Percentiles rank a stretch among this genome's conserved stretches.
phyloP scores from a whole-genome alignment of 2,113 vertebrate genomes.

The Odobenus rosmarus region DNA sequence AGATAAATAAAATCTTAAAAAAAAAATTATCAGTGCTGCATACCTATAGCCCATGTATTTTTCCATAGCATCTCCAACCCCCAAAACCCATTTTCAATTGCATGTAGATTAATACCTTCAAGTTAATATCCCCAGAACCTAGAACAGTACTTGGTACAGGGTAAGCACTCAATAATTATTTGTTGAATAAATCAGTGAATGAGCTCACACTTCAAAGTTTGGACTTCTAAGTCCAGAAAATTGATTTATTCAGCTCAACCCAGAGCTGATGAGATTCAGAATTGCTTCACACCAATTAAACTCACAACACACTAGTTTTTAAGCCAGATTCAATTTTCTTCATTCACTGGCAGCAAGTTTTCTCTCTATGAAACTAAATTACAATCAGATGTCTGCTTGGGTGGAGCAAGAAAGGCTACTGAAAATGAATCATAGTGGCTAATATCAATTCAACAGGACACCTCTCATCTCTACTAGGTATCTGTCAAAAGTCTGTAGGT shows the following conservation, averaged over 20 bases:
- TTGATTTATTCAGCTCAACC: background rate
- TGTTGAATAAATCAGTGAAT: constrained; percentile 1
- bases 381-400: background rate
- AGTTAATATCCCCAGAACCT: background rate
- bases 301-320: background rate
- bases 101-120: background rate
- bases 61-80: background rate
- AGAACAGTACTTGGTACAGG: background rate
- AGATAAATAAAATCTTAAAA: too few relatives aligned
- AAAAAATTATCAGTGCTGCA: background rate
- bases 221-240: constrained; percentile 16
- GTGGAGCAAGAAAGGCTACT: background rate
- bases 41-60: background rate
- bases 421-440: background rate
- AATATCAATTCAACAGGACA: background rate
- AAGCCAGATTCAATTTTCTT: constrained; percentile 28
- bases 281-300: constrained; percentile 23
- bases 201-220: constrained; percentile 19
- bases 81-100: background rate
- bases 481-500: background rate
- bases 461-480: background rate
- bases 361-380: background rate
- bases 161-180: background rate
- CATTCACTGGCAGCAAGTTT: background rate
- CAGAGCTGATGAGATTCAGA: background rate